Conservation (phyloP, 1,140 invertebrate species). For the Pachypsylla venusta region DNA sequence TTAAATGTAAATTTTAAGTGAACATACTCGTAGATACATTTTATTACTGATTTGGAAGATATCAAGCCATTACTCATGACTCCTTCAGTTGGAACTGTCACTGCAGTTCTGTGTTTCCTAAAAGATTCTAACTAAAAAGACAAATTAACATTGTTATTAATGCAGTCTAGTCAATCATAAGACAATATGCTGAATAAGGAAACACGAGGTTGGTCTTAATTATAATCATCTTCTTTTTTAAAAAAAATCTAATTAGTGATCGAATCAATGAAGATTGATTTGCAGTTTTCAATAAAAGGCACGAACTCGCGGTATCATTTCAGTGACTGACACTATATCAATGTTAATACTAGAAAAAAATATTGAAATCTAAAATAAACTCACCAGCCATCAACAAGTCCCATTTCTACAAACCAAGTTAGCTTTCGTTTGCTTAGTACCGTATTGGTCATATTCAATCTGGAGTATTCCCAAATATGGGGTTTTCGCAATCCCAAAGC, state of each 20-base stretch:
- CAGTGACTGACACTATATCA: not conserved
- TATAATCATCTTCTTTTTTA: too few relatives aligned
- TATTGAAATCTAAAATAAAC: slow-evolving; percentile 22
- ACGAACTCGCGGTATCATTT: not conserved
- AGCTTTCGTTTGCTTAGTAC: slow-evolving; percentile 94
- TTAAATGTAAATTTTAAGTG: too few relatives aligned
- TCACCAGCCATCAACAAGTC: slow-evolving; percentile 89
- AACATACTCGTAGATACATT: too few relatives aligned
- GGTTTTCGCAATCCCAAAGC: slow-evolving; percentile 74
- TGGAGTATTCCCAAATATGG: slow-evolving; percentile 84
- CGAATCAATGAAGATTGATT: not conserved
- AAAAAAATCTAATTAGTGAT: not conserved
- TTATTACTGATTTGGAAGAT: too few relatives aligned
- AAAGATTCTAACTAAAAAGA: too few relatives aligned
- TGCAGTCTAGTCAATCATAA: too few relatives aligned
- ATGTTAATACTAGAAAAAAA: slow-evolving; percentile 1
- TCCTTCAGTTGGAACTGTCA: too few relatives aligned
- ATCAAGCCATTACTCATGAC: too few relatives aligned
- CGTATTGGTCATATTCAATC: slow-evolving; percentile 94
- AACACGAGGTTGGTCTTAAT: too few relatives aligned
- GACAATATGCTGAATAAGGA: too few relatives aligned
- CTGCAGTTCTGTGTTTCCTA: too few relatives aligned
- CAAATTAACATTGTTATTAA: too few relatives aligned
- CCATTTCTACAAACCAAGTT: slow-evolving; percentile 92
- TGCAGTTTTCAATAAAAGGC: not conserved